Evolutionary conservation across 2,888 invertebrate genomes (phyloP), one percentile per base, ranked within the genome.

Genomic region (Shargacucullia verbasci): DNA sequence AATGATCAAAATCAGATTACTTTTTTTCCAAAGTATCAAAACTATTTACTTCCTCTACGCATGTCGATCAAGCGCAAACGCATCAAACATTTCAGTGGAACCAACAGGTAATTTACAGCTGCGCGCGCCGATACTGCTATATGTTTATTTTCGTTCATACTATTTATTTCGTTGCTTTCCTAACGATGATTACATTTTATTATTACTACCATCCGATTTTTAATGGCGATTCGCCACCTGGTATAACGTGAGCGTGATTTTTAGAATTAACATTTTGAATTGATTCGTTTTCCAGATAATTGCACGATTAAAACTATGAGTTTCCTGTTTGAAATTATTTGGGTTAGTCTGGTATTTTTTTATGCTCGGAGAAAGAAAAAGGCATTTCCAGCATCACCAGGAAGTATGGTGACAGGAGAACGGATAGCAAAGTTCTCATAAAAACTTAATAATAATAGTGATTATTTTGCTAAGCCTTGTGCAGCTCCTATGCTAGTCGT

Each of bases 11-110:
- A 27, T 27, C 7, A 7, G 7, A 7, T 5, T 5, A 3, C 27
- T 27, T 14, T 8, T 15, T 7, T 45, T 14, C 25, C 9, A 12
- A 66, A 83, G 78, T 79, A 86, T 80, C 86, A 89, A 88, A 43
- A 50, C 52, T 0, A 0, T 0, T 13, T 0, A 1, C 0, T 39
- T 72, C 25, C 15, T 1, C 57, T 83, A 75, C 56, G 67, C 66
- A 74, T 84, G 86, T 88, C 90, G 88, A 90, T 89, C 88, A 85
- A 84, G 86, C 88, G 86, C 85, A 87, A 89, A 89, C 85, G 88
- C 90, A 89, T 87, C 87, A 88, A 90, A 87, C 87, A 86, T 91
- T 90, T 89, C 90, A 88, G 88, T 90, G 85, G 86, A 89, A 87
- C 89, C 88, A 87, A 89, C 92, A 91, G 92, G 92, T 91, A 91